These are phyloP conservation scores for Bambusicola thoracicus DNA, from an alignment of 2,113 vertebrate genomes.

Conservation along the genomic window DNA sequence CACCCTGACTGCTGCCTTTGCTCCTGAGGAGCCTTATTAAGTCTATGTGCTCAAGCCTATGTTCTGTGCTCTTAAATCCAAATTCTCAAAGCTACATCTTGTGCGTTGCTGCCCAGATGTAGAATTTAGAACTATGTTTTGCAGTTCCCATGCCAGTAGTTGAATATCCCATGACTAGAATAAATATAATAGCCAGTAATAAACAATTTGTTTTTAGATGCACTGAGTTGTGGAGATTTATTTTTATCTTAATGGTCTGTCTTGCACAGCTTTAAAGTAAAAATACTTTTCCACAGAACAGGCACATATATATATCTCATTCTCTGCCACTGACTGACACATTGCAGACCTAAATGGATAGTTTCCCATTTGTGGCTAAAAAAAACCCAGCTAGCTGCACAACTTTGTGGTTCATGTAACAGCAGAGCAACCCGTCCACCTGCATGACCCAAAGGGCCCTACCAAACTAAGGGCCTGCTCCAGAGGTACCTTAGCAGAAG, in stretches of 20 bases:
- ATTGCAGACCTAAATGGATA: background rate
- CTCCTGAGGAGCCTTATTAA: background rate
- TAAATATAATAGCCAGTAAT: background rate
- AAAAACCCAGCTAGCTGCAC: background rate
- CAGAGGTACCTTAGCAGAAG: background rate
- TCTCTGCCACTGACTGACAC: background rate
- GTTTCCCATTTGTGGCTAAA: background rate
- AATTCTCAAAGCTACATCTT: background rate
- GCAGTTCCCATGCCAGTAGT: background rate
- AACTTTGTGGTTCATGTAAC: background rate
- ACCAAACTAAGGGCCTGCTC: background rate
- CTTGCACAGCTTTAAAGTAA: background rate
- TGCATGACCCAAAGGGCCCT: background rate
- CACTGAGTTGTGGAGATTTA: background rate
- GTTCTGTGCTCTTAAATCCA: background rate
- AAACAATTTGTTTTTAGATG: constrained; percentile 9
- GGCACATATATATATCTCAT: too few relatives aligned
- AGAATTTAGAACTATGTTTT: background rate
- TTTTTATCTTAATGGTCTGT: background rate
- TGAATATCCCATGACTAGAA: background rate
- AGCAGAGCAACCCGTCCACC: background rate
- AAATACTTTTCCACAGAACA: background rate
- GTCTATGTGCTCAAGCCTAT: background rate
- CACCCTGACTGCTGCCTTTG: background rate
- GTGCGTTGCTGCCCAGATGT: background rate